Evolutionary conservation across 2,797 vertebrate species (phyloP), one percentile per base, ranked within the genome.

Genomic region (Hippopotamyrus pictus): DNA sequence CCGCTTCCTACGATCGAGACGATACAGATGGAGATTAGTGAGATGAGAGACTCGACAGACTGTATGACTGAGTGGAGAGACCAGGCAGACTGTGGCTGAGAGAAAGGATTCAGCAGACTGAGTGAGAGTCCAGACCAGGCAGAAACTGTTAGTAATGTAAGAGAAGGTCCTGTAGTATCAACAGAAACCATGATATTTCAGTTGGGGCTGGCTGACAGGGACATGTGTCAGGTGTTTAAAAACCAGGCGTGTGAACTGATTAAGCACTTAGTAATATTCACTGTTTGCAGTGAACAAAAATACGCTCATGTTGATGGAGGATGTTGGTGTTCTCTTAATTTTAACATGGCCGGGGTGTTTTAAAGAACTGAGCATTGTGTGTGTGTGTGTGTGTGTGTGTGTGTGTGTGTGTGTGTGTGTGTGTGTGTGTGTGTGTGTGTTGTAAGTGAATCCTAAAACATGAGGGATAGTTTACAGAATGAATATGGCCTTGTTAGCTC

Each of bases 31-130:
- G 79, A 62, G 33, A 89, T 48, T 54, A 86, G 8, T 41, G 50
- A 86, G 85, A 87, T 11, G 50, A 87, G 85, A 87, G 53, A 37
- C 51, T 57, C 83, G 51, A 90, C 62, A 62, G 54, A 84, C 84
- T 84, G 87, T 88, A 65, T 90, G 90, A 88, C 88, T 89, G 92
- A 92, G 82, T 89, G 87, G 88, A 65, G 84, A 90, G 92, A 90
- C 92, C 93, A 88, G 62, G 92, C 29, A 86, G 86, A 87, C 57
- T 86, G 87, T 88, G 54, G 29, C 41, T 87, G 51, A 86, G 82
- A 83, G 88, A 17, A 29, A 73, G 29, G 29, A 37, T 33, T 73
- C 65, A 17, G 12, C n/a, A n/a, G 48, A 86, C 48, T 50, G 83
- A 87, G n/a, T 17, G 33, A 89, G 76, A 69, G 89, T 92, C 54